Base-by-base conservation (phyloP, 1,140 invertebrate genomes). In the Fragariocoptes setiger region DNA sequence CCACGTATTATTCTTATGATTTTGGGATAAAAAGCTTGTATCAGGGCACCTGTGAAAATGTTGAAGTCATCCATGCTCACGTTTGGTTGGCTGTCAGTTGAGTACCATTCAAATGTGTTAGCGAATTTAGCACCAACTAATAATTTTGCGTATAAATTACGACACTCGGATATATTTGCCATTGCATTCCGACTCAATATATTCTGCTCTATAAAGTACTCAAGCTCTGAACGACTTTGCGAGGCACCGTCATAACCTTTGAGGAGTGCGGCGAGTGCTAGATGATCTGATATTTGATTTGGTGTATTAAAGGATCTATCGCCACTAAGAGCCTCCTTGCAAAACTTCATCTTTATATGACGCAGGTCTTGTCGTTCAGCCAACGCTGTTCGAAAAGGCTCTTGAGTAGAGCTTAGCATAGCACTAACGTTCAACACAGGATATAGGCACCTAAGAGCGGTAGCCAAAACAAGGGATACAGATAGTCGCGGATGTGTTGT, bases 401-500 rank as follows among this genome's bases (percentile, higher is more conserved):
- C 50, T 0, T 38, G 21, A 2, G 35, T 16, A n/a, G 15, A 8
- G 35, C 35, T 40, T 8, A 42, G 15, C n/a, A 39, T 14, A 35
- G 41, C 35, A 14, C 16, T 31, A 3, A 21, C 4, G 37, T 19
- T 38, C n/a, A 42, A n/a, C n/a, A 42, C 19, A 19, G 31, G 20
- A 39, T 40, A 15, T 19, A 42, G 21, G 20, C 41, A 42, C 17
- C 41, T n/a, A 3, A 69, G 59, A 21, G 66, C 54, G 3, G 55
- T 47, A 0, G 64, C 55, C 47, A 62, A 57, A 25, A 71, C 47
- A 18, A 70, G 21, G 14, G 63, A 58, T 50, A 62, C 61, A 17
- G 60, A 66, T 8, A 70, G 43, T 39, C 60, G 61, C 3, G 68
- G 68, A 51, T 64, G 57, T 2, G 64, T 49, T 3, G 59, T 47